These are phyloP conservation scores for Achroia grisella DNA, from an alignment of 1,140 invertebrate species.

Conservation along the genomic window DNA sequence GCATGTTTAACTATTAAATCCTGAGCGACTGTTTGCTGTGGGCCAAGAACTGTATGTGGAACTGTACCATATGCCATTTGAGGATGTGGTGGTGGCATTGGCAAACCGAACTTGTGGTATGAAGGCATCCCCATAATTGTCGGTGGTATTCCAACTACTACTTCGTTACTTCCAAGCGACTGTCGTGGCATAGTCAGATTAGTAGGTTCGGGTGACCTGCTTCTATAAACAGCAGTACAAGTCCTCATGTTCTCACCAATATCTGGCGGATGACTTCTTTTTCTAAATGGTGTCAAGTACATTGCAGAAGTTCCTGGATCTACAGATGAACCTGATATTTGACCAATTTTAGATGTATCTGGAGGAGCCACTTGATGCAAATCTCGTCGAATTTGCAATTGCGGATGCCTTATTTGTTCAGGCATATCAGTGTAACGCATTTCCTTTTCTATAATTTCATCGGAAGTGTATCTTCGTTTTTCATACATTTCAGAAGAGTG, in stretches of 20 bases:
- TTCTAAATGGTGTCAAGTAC: constrained; percentile 69
- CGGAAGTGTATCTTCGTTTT: constrained; percentile 72
- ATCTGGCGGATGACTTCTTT: constrained; percentile 70
- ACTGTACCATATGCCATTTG: constrained; percentile 56
- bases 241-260: constrained; percentile 58
- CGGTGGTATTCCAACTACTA: constrained; percentile 54
- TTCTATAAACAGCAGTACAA: constrained; percentile 57
- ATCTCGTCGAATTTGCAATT: constrained; percentile 82
- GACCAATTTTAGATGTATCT: constrained; percentile 66
- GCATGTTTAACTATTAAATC: constrained; percentile 70
- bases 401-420: constrained; percentile 59
- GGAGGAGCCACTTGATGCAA: constrained; percentile 73
- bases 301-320: constrained; percentile 74
- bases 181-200: constrained; percentile 67
- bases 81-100: constrained; percentile 64
- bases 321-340: constrained; percentile 60
- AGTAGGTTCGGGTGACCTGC: constrained; percentile 67
- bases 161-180: constrained; percentile 37
- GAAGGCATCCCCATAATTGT: constrained; percentile 53
- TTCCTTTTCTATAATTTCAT: constrained; percentile 72
- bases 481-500: constrained; percentile 61
- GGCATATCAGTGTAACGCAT: constrained; percentile 59
- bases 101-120: constrained; percentile 67
- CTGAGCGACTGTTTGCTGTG: constrained; percentile 67
- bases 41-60: constrained; percentile 50